Base-by-base conservation (phyloP, 64 coral and sea anemone genomes). In the Dendronephthya gigantea region DNA sequence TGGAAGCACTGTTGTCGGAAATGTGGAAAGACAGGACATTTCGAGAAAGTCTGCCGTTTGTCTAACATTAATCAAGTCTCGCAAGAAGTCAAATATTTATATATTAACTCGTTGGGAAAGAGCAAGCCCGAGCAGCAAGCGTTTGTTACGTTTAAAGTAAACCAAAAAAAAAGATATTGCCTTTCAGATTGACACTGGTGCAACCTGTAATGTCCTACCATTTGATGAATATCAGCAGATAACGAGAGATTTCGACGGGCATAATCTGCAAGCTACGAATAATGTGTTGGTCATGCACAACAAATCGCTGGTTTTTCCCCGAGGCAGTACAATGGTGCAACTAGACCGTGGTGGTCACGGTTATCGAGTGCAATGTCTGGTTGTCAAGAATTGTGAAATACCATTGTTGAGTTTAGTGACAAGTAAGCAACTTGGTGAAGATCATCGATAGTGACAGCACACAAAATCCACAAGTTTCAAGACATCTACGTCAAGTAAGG, bases 21-120 rank as follows among this genome's bases (percentile, higher is more conserved):
- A 16, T 90, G 88, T 35, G 81, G 39, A 34, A 43, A 83, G 45
- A 34, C 45, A 84, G 85, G 83, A 32, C 90, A 87, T 50, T 87
- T 43, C 22, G 50, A 84, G 11, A 66, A 49, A 10, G 22, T 91
- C 15, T 76, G 41, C 35, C 13, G 22, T 1, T 72, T 11, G 11
- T 45, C 41, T 4, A 45, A 45, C 4, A 45, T 11, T 11, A 4
- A 45, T 11, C 41, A 45, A 45, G 41, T 45, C 41, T 45, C 41
- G 11, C 41, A 45, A 45, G 41, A 45, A 6, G 41, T 45, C 41
- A 11, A 45, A 45, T 45, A 45, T 45, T 11, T 45, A 11, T 45
- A 45, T 45, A 45, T 45, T 11, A 45, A 45, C 41, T 45, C 41
- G 11, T 45, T 45, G 41, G 41, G 4, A 6, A 45, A 45, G 41